Evolutionary conservation across 1,140 invertebrate species (phyloP).

Genomic region (Scaptodrosophila lebanonensis): DNA sequence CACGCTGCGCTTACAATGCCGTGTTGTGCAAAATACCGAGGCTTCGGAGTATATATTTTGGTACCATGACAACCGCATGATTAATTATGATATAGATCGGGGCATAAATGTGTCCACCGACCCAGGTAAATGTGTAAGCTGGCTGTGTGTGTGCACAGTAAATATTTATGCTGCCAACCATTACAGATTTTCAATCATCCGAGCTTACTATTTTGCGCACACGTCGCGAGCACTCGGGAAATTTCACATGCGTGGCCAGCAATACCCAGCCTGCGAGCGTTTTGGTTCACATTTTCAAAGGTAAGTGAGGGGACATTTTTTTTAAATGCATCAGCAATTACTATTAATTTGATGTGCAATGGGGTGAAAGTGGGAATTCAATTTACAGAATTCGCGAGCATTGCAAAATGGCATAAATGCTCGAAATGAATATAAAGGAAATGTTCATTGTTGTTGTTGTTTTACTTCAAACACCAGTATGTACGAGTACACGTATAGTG

Average conservation of each 20-base stretch:
- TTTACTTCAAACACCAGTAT: slow-evolving; percentile 8
- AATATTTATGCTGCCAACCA: slow-evolving; percentile 11
- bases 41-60: slow-evolving; percentile 91
- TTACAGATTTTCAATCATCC: slow-evolving; percentile 80
- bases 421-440: slow-evolving; percentile 33
- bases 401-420: slow-evolving; percentile 40
- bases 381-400: slow-evolving; percentile 10
- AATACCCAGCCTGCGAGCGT: slow-evolving; percentile 90
- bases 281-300: slow-evolving; percentile 91
- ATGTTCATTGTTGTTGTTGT: slow-evolving; percentile 12
- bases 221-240: slow-evolving; percentile 86
- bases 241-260: slow-evolving; percentile 91
- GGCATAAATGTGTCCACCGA: slow-evolving; percentile 89
- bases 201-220: slow-evolving; percentile 83
- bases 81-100: slow-evolving; percentile 90
- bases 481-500: slow-evolving; percentile 10
- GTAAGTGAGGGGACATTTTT: slow-evolving; percentile 79
- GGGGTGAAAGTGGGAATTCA: neutral
- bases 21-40: slow-evolving; percentile 88
- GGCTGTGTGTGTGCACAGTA: too few species aligned
- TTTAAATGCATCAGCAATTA: too few species aligned
- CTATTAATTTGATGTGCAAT: too few species aligned
- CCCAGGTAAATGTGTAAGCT: slow-evolving; percentile 56
- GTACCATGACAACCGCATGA: slow-evolving; percentile 94
- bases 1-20: slow-evolving; percentile 87